Evolutionary conservation across 2,888 invertebrate genomes (phyloP), one percentile per base, ranked within the genome.

Genomic region (Eulithis prunata): DNA sequence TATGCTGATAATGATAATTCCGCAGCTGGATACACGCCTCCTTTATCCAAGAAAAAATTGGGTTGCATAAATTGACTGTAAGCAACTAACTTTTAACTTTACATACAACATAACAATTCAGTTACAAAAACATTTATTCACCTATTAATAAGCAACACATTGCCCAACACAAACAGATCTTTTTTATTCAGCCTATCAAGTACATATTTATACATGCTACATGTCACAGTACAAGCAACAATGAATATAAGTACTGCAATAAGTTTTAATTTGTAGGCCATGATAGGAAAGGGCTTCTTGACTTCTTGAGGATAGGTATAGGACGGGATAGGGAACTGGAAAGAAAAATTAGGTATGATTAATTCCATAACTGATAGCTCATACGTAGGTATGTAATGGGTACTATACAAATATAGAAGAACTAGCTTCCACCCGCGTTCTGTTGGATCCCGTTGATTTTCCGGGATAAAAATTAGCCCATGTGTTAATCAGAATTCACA

Each of bases 241-340:
- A 81, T 46, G 43, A 32, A 32, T 32, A 32, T 32, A 5, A 32
- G 32, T 32, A 84, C 75, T 32, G 10, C 21, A 14, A 83, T 58
- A 2, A 83, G 43, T 70, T 85, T 89, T 12, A 76, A 64, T 72
- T 80, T 87, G 59, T 73, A 84, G 41, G 79, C 76, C 87, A 88
- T 85, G 11, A 6, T 32, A 6, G 10, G 21, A 32, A 45, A 56
- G 45, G 7, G 12, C 3, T 52, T 14, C 13, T 14, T 12, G 38
- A 54, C 4, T 32, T 10, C 70, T 74, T 71, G 65, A 1, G n/a
- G 11, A 32, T 13, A 59, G n/a, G 28, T 21, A 52, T 54, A 61
- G 71, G 38, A 57, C 63, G n/a, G 72, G 72, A 60, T 51, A 57
- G 64, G 32, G 64, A 63, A 51, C 49, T 64, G 64, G 36, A 63